Percentiles rank a stretch among this genome's conserved stretches.
These are phyloP conservation scores for Bombus picipes DNA, from an alignment of 1,140 invertebrate species.

Conservation along the genomic window DNA sequence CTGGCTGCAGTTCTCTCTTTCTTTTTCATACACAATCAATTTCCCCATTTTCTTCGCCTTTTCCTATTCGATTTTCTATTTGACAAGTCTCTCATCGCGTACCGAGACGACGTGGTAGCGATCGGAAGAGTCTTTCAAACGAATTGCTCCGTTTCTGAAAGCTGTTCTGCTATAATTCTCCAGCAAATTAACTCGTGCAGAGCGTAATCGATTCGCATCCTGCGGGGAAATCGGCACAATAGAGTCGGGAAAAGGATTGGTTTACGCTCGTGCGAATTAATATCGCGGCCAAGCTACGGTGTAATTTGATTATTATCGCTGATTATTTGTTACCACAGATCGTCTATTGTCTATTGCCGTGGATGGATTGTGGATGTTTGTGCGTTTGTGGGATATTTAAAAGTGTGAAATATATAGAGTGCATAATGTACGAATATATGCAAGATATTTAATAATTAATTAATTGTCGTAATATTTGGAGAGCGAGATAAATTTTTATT, in stretches of 20 bases:
- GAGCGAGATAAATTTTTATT: background rate
- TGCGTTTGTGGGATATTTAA: background rate
- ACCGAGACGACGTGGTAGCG: background rate
- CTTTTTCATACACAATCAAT: background rate
- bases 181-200: background rate
- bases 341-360: background rate
- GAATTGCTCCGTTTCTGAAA: background rate
- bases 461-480: background rate
- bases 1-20: background rate
- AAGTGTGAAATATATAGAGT: background rate
- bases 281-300: background rate
- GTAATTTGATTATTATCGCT: background rate
- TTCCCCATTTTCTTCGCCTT: background rate
- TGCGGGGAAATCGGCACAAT: no score
- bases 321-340: background rate
- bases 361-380: background rate
- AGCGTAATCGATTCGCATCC: background rate
- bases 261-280: background rate
- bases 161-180: background rate
- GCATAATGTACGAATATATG: background rate
- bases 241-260: background rate
- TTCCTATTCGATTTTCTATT: background rate
- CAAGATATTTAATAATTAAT: background rate
- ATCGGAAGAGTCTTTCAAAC: background rate
- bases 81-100: background rate